Evolutionary conservation across 2,113 vertebrate species (phyloP).

Genomic region (Cebus imitator): DNA sequence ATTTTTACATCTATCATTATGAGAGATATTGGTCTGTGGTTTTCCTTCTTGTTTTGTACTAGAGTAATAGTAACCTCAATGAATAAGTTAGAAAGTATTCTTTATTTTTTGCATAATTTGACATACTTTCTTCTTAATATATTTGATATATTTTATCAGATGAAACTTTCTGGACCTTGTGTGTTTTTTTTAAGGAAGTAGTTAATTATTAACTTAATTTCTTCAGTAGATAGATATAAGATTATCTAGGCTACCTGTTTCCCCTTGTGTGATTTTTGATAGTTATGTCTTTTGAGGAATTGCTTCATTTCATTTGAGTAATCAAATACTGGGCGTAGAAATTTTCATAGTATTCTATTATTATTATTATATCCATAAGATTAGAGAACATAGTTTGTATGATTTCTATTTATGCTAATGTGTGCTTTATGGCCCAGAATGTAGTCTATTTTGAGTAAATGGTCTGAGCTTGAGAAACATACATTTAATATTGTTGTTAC

Average conservation of each 20-base stretch:
- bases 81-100: background rate
- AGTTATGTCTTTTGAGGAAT: background rate
- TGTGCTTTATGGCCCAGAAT: background rate
- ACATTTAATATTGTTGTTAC: background rate
- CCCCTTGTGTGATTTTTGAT: background rate
- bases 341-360: background rate
- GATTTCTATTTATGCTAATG: background rate
- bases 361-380: background rate
- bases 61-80: background rate
- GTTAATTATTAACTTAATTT: background rate
- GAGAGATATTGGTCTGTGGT: background rate
- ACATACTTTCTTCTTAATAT: background rate
- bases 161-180: background rate
- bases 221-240: background rate
- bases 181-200: background rate
- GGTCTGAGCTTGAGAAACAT: background rate
- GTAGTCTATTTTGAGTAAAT: background rate
- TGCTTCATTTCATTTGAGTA: background rate
- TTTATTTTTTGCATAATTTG: background rate
- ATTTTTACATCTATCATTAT: background rate
- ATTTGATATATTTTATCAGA: background rate
- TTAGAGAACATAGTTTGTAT: background rate
- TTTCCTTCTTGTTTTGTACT: background rate
- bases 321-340: background rate
- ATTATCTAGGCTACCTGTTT: background rate